phyloP scores from a whole-genome alignment of 2,797 vertebrate species.

The Tympanoctomys barrerae region DNA sequence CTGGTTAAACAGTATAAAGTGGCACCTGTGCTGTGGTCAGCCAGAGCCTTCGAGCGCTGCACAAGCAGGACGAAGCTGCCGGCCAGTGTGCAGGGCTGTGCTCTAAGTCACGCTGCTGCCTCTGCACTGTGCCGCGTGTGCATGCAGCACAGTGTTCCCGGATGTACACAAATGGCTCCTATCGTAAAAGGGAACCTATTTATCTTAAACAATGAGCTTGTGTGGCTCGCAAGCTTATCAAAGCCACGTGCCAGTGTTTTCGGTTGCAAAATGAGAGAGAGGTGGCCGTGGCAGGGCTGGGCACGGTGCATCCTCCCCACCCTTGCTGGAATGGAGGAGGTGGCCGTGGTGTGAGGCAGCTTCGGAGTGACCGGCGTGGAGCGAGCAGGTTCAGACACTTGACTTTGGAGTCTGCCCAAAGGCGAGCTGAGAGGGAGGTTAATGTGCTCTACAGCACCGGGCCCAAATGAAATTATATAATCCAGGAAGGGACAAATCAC shows the following conservation, averaged over 20 bases:
- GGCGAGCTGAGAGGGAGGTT: not conserved
- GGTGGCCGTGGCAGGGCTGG: not conserved
- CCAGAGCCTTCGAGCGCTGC: not conserved
- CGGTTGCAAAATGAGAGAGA: fast-evolving
- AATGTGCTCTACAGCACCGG: conserved; percentile 77
- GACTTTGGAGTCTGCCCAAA: not conserved
- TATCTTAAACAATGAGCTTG: not conserved
- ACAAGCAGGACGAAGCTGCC: fast-evolving
- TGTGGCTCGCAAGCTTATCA: not conserved
- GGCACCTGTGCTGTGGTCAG: not conserved
- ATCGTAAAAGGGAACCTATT: not conserved
- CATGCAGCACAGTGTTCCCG: not conserved
- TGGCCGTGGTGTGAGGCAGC: not conserved
- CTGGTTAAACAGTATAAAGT: not conserved
- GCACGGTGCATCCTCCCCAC: not conserved
- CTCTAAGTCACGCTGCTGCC: fast-evolving
- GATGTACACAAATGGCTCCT: not conserved
- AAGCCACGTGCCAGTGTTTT: not conserved
- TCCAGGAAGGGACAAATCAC: conserved; percentile 67
- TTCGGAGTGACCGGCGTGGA: not conserved
- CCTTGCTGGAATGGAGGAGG: not conserved
- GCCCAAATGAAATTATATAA: conserved; percentile 75
- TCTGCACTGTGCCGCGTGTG: not conserved
- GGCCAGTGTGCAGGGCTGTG: fast-evolving
- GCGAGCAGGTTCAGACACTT: not conserved